Conservation (phyloP, 1,140 invertebrate species). For the Drosophila sp. region DNA sequence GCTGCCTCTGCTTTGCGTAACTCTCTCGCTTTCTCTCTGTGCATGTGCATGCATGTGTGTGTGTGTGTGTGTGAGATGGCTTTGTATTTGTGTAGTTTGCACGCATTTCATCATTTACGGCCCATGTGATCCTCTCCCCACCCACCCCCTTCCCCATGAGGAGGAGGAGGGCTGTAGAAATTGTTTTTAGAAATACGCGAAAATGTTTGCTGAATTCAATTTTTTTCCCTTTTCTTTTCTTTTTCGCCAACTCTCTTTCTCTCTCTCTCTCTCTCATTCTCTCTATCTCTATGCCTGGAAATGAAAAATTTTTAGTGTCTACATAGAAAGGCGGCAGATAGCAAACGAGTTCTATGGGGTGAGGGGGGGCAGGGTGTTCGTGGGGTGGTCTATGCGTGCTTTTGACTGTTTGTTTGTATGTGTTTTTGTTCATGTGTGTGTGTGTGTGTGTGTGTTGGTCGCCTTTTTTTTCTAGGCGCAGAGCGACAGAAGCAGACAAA, state of each 20-base stretch:
- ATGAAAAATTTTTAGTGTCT: slow-evolving; percentile 79
- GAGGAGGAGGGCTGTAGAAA: slow-evolving; percentile 53
- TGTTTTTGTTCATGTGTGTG: slow-evolving; percentile 19
- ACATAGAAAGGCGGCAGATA: slow-evolving; percentile 65
- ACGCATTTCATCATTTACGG: slow-evolving; percentile 77
- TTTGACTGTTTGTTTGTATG: slow-evolving; percentile 69
- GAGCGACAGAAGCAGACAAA: slow-evolving; percentile 56
- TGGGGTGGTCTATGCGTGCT: slow-evolving; percentile 58
- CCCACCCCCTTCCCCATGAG: neutral
- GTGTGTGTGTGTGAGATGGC: slow-evolving; percentile 31
- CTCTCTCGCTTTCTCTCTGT: slow-evolving; percentile 26
- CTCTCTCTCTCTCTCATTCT: neutral
- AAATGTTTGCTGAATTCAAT: slow-evolving; percentile 73
- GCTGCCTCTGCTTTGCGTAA: slow-evolving; percentile 7
- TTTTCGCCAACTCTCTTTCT: slow-evolving; percentile 26
- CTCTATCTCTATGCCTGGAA: slow-evolving; percentile 49
- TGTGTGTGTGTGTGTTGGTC: slow-evolving; percentile 6
- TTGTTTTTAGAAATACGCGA: slow-evolving; percentile 81
- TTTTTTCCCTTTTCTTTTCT: slow-evolving; percentile 40
- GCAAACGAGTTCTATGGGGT: slow-evolving; percentile 45
- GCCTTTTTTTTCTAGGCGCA: slow-evolving; percentile 50
- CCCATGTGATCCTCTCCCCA: slow-evolving; percentile 11
- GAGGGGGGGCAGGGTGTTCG: slow-evolving; percentile 18
- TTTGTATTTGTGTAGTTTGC: slow-evolving; percentile 71
- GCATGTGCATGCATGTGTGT: slow-evolving; percentile 18